Evolutionary conservation across 2,113 vertebrate genomes (phyloP).

Genomic region (Peromyscus leucopus): DNA sequence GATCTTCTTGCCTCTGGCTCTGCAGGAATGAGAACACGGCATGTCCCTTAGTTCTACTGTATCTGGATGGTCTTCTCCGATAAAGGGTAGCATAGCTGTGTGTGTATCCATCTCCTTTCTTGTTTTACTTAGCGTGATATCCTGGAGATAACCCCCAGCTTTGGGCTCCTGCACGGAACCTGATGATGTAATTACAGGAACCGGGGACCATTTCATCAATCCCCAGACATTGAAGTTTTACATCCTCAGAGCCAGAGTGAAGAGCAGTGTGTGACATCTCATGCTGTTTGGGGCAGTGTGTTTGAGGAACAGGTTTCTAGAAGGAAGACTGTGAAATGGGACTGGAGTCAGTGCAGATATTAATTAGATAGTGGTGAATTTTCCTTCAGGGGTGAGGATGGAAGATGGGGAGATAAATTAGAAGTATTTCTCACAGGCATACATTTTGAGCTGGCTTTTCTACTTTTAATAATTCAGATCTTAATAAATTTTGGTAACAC

Average conservation of each 20-base stretch:
- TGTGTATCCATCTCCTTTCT: not conserved
- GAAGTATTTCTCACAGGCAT: not conserved
- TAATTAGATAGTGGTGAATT: not conserved
- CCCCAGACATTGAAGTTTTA: not conserved
- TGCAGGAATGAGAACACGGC: not conserved
- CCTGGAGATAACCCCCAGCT: not conserved
- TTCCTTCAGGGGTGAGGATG: not conserved
- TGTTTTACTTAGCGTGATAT: not conserved
- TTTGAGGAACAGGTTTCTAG: not conserved
- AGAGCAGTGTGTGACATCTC: not conserved
- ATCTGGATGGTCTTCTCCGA: not conserved
- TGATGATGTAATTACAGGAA: not conserved
- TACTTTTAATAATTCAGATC: constrained; percentile 8
- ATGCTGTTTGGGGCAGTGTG: not conserved
- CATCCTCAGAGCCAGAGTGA: not conserved
- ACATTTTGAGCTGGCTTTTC: constrained; percentile 27
- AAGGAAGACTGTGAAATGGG: not conserved
- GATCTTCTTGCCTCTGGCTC: not conserved
- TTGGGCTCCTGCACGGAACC: not conserved
- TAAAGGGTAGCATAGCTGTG: not conserved
- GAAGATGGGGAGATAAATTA: not conserved
- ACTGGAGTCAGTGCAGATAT: not conserved
- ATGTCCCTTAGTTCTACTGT: not conserved
- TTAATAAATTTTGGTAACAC: constrained; percentile 26
- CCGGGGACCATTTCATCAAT: not conserved